Conservation (phyloP, 2,113 vertebrate species). For the Climacteris rufus region DNA sequence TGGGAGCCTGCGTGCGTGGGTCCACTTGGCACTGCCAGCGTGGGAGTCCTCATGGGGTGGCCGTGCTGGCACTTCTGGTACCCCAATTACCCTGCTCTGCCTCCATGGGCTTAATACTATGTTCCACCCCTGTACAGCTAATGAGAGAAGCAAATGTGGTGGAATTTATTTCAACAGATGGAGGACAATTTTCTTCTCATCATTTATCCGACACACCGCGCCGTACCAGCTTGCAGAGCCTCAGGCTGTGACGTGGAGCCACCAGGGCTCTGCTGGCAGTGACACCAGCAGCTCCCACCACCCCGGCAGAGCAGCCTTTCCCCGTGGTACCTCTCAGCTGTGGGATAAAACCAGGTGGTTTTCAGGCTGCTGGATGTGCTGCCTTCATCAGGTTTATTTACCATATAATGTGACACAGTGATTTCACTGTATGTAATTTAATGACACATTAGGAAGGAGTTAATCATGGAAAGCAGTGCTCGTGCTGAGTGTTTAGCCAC, state of each 20-base stretch:
- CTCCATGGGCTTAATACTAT: accelerated
- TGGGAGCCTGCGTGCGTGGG: not conserved
- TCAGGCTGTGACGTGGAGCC: not conserved
- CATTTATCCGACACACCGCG: accelerated
- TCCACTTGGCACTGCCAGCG: accelerated
- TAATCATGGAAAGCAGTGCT: not conserved
- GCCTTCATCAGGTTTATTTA: not conserved
- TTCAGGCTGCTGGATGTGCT: not conserved
- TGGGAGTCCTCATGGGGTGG: accelerated
- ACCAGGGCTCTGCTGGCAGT: not conserved
- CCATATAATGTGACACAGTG: not conserved
- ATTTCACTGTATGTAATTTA: not conserved
- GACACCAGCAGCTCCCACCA: not conserved
- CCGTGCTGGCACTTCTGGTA: not conserved
- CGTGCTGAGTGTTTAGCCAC: not conserved
- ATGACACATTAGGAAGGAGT: not conserved
- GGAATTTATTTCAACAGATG: not conserved
- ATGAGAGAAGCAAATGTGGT: not conserved
- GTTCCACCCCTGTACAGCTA: not conserved
- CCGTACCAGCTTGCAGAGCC: not conserved
- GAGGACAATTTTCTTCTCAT: not conserved
- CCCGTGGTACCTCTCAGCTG: not conserved
- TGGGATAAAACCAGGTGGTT: not conserved
- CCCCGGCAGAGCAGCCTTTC: not conserved
- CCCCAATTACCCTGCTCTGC: accelerated